Conservation (phyloP, 2,888 invertebrate species). For the Chesias legatella region DNA sequence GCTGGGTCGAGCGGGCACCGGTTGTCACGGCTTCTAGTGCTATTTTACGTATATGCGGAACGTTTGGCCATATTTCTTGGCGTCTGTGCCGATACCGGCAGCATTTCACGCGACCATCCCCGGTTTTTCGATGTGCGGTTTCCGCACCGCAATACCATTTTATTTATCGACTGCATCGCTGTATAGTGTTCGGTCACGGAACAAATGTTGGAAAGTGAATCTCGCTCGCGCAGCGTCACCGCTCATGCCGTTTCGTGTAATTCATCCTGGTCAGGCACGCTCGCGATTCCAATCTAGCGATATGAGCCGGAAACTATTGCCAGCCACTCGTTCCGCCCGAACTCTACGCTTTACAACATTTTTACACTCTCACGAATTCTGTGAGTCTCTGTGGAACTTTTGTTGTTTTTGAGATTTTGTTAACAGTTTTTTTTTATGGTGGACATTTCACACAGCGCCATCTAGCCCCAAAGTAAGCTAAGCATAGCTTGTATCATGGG, state of each 20-base stretch:
- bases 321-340: conserved; percentile 35
- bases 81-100: conserved; percentile 62
- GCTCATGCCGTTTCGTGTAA: conserved; percentile 38
- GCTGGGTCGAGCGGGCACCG: conserved; percentile 36
- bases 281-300: conserved; percentile 48
- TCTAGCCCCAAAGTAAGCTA: too few species aligned
- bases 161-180: conserved; percentile 60
- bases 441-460: too few species aligned
- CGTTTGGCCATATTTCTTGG: conserved; percentile 63
- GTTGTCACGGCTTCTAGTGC: conserved; percentile 50
- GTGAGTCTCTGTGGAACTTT: conserved; percentile 5
- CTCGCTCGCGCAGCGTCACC: conserved; percentile 36
- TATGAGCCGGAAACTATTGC: conserved; percentile 52
- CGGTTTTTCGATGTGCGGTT: conserved; percentile 70
- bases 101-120: conserved; percentile 69
- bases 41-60: conserved; percentile 61
- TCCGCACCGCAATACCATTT: conserved; percentile 65
- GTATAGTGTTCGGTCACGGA: conserved; percentile 59
- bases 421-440: too few species aligned
- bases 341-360: conserved; percentile 38
- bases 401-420: conserved; percentile 5
- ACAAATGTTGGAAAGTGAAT: conserved; percentile 53
- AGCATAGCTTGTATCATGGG: too few species aligned
- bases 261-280: conserved; percentile 42
- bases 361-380: conserved; percentile 14